Evolutionary conservation across 2,113 vertebrate species (phyloP).

Genomic region (Hippocampus comes): DNA sequence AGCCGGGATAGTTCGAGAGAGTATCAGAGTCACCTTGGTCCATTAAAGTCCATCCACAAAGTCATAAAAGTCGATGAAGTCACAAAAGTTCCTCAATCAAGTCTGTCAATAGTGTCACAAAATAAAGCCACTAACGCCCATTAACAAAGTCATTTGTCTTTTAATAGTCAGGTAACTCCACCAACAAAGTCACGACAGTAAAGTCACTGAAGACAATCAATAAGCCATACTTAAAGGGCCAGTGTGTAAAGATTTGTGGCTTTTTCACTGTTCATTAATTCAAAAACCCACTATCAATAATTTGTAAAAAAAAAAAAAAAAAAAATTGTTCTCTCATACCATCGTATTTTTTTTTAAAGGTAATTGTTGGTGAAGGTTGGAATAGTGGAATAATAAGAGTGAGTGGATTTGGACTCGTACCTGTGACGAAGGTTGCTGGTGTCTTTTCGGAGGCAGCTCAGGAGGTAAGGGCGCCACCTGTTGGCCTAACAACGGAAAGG

Average conservation of each 20-base stretch:
- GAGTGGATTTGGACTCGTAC: conserved; percentile 11
- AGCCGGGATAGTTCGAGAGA: conserved; percentile 81
- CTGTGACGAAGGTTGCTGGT: conserved; percentile 24
- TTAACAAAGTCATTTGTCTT: neutral
- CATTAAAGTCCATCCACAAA: neutral
- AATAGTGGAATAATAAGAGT: neutral
- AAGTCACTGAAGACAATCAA: neutral
- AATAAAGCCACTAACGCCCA: neutral
- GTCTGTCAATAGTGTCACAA: neutral
- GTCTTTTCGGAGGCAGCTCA: conserved; percentile 79
- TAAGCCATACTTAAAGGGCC: neutral
- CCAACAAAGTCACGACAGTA: neutral
- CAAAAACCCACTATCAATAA: conserved; percentile 47
- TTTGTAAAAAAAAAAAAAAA: too few species aligned
- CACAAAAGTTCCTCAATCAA: neutral
- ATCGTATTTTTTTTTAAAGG: too few species aligned
- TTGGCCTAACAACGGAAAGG: conserved; percentile 43
- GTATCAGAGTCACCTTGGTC: conserved; percentile 80
- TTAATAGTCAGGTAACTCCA: neutral
- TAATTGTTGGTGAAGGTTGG: too few species aligned
- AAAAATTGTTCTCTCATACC: too few species aligned
- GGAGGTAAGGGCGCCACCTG: conserved; percentile 65
- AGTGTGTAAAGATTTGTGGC: too few species aligned
- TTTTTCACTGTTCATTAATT: too few species aligned
- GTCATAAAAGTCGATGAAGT: neutral